Evolutionary conservation across 2,797 vertebrate species (phyloP).

Genomic region (Myotis findleyi): DNA sequence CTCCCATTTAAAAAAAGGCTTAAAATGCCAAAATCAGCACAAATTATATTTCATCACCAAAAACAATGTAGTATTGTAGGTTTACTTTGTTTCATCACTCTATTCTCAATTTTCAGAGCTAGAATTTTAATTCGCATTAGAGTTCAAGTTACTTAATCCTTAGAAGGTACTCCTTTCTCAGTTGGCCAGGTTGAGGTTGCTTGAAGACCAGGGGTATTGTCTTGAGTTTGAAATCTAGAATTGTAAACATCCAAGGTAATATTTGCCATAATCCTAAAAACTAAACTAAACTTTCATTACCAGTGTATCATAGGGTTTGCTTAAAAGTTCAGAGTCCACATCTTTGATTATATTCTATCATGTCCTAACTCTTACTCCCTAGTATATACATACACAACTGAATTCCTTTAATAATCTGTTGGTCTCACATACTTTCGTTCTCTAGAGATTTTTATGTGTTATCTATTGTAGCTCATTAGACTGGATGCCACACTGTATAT

Average conservation of each 20-base stretch:
- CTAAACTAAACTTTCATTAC: constrained; percentile 7
- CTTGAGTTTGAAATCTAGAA: neutral
- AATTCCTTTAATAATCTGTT: neutral
- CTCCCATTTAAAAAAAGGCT: neutral
- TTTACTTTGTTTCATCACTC: neutral
- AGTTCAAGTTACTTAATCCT: neutral
- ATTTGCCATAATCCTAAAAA: neutral
- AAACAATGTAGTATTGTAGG: neutral
- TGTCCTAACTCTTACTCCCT: neutral
- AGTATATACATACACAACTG: neutral
- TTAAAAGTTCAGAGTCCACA: neutral
- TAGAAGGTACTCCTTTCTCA: neutral
- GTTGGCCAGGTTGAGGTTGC: neutral
- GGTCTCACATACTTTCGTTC: neutral
- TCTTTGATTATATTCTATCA: neutral
- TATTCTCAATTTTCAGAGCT: constrained; percentile 2
- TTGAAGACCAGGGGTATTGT: neutral
- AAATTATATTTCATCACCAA: neutral
- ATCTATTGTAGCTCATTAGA: neutral
- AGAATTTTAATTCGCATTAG: neutral
- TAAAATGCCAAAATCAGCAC: neutral
- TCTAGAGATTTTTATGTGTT: neutral
- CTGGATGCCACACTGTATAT: too few species aligned
- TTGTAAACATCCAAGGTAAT: neutral
- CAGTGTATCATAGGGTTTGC: neutral